phyloP scores from a whole-genome alignment of 2,113 vertebrate genomes.

The Myrmecophaga tridactyla region DNA sequence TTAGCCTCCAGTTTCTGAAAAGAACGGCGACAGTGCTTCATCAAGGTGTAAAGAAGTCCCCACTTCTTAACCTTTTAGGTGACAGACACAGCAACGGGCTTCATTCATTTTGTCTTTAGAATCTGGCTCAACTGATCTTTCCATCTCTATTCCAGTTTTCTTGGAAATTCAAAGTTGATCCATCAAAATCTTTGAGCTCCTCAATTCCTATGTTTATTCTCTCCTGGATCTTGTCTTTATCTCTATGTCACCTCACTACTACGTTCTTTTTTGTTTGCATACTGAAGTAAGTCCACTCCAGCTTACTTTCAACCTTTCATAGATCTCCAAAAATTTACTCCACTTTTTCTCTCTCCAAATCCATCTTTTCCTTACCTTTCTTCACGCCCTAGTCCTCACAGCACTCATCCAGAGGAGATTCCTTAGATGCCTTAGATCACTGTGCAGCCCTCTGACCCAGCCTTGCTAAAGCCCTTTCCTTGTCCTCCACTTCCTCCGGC shows the following conservation, averaged over 20 bases:
- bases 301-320: neutral
- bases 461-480: neutral
- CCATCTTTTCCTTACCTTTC: neutral
- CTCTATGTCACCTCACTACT: neutral
- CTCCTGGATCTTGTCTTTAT: neutral
- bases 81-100: neutral
- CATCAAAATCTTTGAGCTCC: neutral
- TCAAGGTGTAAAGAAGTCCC: neutral
- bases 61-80: neutral
- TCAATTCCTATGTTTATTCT: neutral
- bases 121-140: neutral
- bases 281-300: neutral
- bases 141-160: neutral
- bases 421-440: conserved; percentile 6
- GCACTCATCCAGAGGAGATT: neutral
- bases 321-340: neutral
- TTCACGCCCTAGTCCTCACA: neutral
- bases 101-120: accelerated
- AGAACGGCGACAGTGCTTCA: neutral
- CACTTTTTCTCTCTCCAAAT: neutral
- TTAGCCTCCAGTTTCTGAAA: neutral
- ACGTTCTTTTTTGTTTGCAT: neutral
- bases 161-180: neutral
- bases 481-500: neutral
- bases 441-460: neutral